A percentile compares a stretch with the other conserved stretches of the same genome.
These are phyloP conservation scores for Lynx canadensis DNA, from an alignment of 2,113 vertebrate genomes.

Conservation along the genomic window DNA sequence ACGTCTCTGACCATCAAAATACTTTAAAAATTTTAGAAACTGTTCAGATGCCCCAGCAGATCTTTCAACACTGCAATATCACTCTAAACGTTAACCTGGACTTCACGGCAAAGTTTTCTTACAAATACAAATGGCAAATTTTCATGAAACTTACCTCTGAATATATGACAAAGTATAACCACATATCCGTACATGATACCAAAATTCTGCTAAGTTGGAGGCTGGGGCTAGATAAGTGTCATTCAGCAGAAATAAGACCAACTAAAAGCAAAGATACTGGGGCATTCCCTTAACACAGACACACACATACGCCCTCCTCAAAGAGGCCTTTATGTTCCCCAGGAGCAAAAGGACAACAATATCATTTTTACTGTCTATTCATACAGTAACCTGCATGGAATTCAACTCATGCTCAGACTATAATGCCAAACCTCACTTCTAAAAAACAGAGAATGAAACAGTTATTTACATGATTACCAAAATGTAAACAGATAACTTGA, in stretches of 20 bases:
- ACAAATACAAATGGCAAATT: neutral
- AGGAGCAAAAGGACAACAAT: constrained; percentile 15
- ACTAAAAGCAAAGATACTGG: constrained; percentile 41
- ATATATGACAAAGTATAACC: neutral
- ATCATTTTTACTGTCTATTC: constrained; percentile 51
- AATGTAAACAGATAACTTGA: constrained; percentile 7
- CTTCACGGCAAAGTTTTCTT: constrained; percentile 17
- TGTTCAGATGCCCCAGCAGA: neutral
- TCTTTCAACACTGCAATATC: neutral
- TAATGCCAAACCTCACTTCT: constrained; percentile 31
- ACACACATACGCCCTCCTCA: neutral
- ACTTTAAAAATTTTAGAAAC: neutral
- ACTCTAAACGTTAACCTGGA: neutral
- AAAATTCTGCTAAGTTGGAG: constrained; percentile 8
- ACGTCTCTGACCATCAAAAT: neutral
- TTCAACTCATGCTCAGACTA: constrained; percentile 30
- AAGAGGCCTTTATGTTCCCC: constrained; percentile 22
- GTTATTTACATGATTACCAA: constrained; percentile 29
- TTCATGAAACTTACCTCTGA: constrained; percentile 8
- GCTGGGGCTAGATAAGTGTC: neutral
- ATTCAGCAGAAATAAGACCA: constrained; percentile 15
- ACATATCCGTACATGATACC: neutral
- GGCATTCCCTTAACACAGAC: neutral
- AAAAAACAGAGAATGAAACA: constrained; percentile 36
- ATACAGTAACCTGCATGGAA: constrained; percentile 62